Conservation (phyloP, 2,797 vertebrate species). For the Meriones psammophilus region DNA sequence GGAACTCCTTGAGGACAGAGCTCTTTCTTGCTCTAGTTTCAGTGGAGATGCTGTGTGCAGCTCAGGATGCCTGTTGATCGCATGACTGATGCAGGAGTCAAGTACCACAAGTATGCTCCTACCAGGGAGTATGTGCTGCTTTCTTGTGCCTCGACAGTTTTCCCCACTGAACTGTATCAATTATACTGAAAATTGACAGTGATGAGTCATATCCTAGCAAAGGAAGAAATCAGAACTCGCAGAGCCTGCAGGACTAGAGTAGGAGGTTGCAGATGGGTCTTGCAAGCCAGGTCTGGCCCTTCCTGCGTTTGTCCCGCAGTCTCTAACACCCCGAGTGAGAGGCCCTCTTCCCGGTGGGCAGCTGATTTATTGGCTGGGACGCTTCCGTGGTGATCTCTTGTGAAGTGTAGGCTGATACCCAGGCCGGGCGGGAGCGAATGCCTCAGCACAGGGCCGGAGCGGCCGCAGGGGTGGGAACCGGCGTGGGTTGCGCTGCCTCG, state of each 20-base stretch:
- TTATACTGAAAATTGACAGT: constrained; percentile 65
- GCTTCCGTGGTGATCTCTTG: constrained; percentile 65
- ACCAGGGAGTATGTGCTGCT: background rate
- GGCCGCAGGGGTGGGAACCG: background rate
- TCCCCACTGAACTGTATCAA: constrained; percentile 38
- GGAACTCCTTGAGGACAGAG: constrained; percentile 57
- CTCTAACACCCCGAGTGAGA: constrained; percentile 58
- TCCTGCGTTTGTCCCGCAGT: constrained; percentile 14
- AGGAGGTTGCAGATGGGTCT: constrained; percentile 30
- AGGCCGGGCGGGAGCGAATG: constrained; percentile 31
- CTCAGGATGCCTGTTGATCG: background rate
- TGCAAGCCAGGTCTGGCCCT: constrained; percentile 36
- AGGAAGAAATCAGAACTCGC: constrained; percentile 54
- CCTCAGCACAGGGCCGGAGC: constrained; percentile 48
- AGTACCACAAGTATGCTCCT: background rate
- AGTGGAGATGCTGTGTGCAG: background rate
- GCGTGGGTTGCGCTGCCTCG: background rate
- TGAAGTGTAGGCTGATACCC: constrained; percentile 37
- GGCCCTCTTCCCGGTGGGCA: constrained; percentile 65
- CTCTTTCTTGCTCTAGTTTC: background rate
- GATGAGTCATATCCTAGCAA: constrained; percentile 74
- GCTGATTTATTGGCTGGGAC: constrained; percentile 79
- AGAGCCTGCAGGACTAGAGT: constrained; percentile 48
- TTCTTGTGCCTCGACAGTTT: constrained; percentile 46
- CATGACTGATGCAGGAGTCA: background rate